Evolutionary conservation across 1,140 invertebrate species (phyloP), one percentile per base, ranked within the genome.

Genomic region (Lerema accius): DNA sequence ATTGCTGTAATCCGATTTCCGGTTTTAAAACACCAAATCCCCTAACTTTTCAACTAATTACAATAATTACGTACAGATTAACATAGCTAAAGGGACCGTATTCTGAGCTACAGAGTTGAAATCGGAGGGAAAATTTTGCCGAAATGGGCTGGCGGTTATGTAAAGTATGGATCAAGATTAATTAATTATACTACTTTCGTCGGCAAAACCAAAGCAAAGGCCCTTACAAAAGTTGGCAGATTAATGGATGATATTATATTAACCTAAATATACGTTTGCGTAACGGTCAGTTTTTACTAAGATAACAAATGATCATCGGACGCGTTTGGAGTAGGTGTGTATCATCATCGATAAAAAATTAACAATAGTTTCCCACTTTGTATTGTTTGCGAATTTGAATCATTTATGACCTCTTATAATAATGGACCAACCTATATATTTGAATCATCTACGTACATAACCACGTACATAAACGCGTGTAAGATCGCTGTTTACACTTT

Each of bases 101-200:
- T 17, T 11, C 11, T 63, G 46, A 43, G 48, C 61, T 42, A 53
- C 40, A 46, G 39, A 43, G 42, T 43, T 40, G 40, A 10, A 43
- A 32, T 49, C 11, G 43, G 50, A 50, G 48, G 23, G 23, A 51
- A 53, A 23, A 55, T 49, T 63, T 7, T 14, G 14, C 43, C 14
- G 17, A 35, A 46, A 35, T 16, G 16, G 17, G 42, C 32, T 40
- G 35, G 16, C 26, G 14, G 42, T 63, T 63, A 28, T 63, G 42
- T 55, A 63, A 55, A 63, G 49, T 55, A 32, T 11, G 50, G 43
- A 63, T 63, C 42, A 46, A 46, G 39, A 55, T 63, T 53, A 39
- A 63, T 51, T 48, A 63, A 55, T 63, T 63, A 39, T 26, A 56
- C 13, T 43, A 40, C 42, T 56, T 43, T 56, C 17, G 19, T 19